Evolutionary conservation across 2,888 invertebrate genomes (phyloP).

Genomic region (Pecten maximus): DNA sequence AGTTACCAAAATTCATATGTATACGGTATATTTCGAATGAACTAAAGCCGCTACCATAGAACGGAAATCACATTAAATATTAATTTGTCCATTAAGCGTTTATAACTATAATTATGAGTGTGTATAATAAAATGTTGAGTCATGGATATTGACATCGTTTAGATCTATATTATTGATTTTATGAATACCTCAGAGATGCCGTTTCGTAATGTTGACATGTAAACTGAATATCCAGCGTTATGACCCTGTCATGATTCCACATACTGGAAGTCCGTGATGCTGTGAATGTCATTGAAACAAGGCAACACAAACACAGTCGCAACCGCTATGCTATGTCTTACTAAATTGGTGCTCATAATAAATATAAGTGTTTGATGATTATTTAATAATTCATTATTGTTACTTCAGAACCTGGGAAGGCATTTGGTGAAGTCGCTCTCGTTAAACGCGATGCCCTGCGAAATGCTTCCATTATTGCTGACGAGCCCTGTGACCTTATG

Average conservation of each 20-base stretch:
- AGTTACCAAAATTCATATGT: too few relatives aligned
- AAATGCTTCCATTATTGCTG: conserved; percentile 77
- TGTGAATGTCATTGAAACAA: too few relatives aligned
- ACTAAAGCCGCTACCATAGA: not conserved
- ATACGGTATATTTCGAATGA: not conserved
- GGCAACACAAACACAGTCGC: too few relatives aligned
- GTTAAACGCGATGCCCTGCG: conserved; percentile 73
- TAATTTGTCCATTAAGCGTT: too few relatives aligned
- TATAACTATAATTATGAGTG: not conserved
- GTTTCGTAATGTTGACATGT: too few relatives aligned
- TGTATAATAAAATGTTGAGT: not conserved
- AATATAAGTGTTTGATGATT: too few relatives aligned
- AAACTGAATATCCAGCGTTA: too few relatives aligned
- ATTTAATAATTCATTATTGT: not conserved
- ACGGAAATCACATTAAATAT: not conserved
- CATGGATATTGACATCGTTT: not conserved
- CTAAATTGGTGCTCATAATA: too few relatives aligned
- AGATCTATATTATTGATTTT: not conserved
- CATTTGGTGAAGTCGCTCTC: conserved; percentile 80
- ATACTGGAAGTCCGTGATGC: too few relatives aligned
- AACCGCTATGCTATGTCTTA: too few relatives aligned
- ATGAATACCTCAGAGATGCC: not conserved
- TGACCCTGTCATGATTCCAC: too few relatives aligned
- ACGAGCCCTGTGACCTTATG: conserved; percentile 75
- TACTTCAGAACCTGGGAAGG: conserved; percentile 73